Conservation (phyloP, 2,797 vertebrate genomes). For the Prionace glauca region DNA sequence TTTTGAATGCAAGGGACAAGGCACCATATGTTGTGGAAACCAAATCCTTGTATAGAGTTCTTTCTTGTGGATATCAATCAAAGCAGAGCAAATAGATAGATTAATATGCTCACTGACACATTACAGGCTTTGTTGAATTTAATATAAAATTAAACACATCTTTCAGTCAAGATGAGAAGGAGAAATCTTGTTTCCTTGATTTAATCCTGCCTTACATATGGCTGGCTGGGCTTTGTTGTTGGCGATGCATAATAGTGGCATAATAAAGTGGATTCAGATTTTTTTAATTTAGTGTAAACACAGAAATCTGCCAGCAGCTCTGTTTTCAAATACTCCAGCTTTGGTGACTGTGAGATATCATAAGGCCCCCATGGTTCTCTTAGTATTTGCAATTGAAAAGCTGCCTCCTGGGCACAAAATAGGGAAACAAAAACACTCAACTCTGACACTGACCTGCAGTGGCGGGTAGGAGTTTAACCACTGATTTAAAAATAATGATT, state of each 20-base stretch:
- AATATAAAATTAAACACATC: background rate
- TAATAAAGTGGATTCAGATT: background rate
- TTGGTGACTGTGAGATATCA: background rate
- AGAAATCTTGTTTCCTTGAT: conserved; percentile 5
- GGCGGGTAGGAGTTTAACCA: background rate
- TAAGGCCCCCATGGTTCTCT: background rate
- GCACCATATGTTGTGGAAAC: background rate
- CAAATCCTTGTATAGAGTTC: background rate
- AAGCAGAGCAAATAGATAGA: background rate
- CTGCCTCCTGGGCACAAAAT: background rate
- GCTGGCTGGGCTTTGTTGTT: background rate
- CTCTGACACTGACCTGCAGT: too few species aligned
- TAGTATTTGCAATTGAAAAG: background rate
- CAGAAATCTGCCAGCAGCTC: background rate
- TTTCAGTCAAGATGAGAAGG: background rate
- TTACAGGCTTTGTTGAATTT: background rate
- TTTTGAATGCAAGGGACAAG: background rate
- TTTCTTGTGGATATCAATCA: conserved; percentile 10
- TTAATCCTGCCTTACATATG: background rate
- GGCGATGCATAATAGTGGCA: background rate
- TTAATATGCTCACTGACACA: background rate
- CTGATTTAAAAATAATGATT: background rate
- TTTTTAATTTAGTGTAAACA: background rate
- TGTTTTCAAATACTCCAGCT: background rate
- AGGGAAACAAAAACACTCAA: background rate